A percentile compares a stretch with the other conserved stretches of the same genome.
Conservation (phyloP, 2,797 vertebrate species). For the Megalops cyprinoides region DNA sequence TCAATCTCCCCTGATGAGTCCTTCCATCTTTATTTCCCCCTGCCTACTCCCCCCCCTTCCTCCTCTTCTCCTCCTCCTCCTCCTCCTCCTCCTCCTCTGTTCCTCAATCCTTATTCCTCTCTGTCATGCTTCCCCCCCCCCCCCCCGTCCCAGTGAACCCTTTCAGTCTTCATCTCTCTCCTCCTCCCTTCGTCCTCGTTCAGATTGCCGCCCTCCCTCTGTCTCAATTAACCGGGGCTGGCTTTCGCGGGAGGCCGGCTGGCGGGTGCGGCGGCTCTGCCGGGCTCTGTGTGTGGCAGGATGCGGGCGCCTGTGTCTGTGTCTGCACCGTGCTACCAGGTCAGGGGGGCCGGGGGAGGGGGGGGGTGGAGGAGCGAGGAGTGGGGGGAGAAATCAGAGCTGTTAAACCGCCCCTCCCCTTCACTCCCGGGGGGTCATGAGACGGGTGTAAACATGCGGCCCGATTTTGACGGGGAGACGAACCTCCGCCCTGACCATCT, state of each 20-base stretch:
- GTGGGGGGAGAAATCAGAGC: neutral
- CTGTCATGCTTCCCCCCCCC: neutral
- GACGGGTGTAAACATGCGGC: too few species aligned
- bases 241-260: too few species aligned
- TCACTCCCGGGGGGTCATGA: too few species aligned
- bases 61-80: neutral
- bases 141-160: neutral
- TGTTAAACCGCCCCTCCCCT: neutral
- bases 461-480: too few species aligned
- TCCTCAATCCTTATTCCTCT: neutral
- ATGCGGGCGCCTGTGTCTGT: too few species aligned
- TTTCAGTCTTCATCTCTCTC: too few species aligned
- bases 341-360: neutral
- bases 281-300: neutral
- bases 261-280: neutral
- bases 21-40: neutral
- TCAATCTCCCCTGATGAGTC: neutral
- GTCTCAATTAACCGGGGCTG: neutral
- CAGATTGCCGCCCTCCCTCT: neutral
- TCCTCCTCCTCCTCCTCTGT: neutral
- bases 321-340: too few species aligned
- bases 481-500: neutral
- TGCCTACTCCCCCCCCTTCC: neutral
- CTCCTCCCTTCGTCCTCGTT: neutral
- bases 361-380: neutral